Percentiles rank a stretch among this genome's conserved stretches.
Conservation (phyloP, 2,113 vertebrate genomes). For the Mustela lutreola region DNA sequence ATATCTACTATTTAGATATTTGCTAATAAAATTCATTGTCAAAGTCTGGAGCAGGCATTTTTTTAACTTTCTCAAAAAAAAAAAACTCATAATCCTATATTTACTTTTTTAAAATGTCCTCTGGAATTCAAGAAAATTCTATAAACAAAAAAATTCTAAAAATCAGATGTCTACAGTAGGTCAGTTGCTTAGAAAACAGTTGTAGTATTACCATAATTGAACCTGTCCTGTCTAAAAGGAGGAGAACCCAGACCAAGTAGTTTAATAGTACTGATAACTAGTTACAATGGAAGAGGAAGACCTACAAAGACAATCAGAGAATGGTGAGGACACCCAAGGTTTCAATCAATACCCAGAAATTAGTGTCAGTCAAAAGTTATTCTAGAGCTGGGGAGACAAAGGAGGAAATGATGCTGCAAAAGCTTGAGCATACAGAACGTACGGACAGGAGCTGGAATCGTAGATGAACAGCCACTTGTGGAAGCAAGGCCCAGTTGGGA, state of each 20-base stretch:
- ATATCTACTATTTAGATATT: constrained; percentile 8
- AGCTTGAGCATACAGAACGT: not conserved
- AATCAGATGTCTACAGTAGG: not conserved
- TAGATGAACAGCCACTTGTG: not conserved
- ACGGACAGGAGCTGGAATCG: not conserved
- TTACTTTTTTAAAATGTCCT: not conserved
- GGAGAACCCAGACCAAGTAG: not conserved
- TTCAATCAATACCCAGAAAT: not conserved
- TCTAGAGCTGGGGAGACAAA: not conserved
- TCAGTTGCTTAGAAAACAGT: not conserved
- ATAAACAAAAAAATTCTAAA: not conserved
- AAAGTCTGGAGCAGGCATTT: not conserved
- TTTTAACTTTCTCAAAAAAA: constrained; percentile 3
- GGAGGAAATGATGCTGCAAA: not conserved
- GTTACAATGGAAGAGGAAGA: not conserved
- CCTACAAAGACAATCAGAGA: not conserved
- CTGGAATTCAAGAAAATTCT: not conserved
- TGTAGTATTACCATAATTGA: not conserved
- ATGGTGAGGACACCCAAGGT: not conserved
- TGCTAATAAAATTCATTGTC: not conserved
- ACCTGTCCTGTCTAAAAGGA: not conserved
- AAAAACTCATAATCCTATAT: not conserved
- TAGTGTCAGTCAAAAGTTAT: not conserved
- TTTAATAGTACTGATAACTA: not conserved
- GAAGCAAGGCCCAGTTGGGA: not conserved